Percentiles rank a stretch among this genome's conserved stretches.
Conservation (phyloP, 2,888 invertebrate genomes). For the Lasioglossum figueresi region DNA sequence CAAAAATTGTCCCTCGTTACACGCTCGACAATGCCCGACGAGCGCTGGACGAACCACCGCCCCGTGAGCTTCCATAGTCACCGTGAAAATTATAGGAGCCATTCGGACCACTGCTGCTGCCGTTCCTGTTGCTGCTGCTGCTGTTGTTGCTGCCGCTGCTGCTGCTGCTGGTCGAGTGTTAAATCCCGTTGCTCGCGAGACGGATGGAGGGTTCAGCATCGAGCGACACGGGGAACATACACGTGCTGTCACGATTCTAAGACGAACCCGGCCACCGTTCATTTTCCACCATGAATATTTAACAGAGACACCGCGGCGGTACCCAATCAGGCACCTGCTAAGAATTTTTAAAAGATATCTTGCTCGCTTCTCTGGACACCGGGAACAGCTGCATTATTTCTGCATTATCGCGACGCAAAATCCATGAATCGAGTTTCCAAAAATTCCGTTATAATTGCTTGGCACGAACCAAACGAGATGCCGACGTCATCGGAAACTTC, state of each 20-base stretch:
- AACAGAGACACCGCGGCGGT: neutral
- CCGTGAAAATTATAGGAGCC: constrained; percentile 49
- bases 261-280: neutral
- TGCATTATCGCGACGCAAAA: no score
- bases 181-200: constrained; percentile 9
- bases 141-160: neutral
- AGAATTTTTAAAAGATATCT: neutral
- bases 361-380: neutral
- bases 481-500: no score
- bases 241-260: neutral
- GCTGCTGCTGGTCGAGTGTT: neutral
- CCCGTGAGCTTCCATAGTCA: constrained; percentile 14
- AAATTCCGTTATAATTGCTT: no score
- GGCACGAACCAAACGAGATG: no score
- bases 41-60: constrained; percentile 23
- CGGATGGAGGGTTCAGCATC: neutral
- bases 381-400: no score
- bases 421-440: no score
- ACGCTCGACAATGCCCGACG: constrained; percentile 44
- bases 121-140: neutral
- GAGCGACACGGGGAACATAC: neutral
- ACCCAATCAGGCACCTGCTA: neutral
- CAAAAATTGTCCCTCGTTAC: constrained; percentile 83
- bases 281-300: neutral
- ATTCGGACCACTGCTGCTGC: neutral